These are phyloP conservation scores for Pelmatolapia mariae DNA, from an alignment of 2,113 vertebrate genomes.

Conservation along the genomic window DNA sequence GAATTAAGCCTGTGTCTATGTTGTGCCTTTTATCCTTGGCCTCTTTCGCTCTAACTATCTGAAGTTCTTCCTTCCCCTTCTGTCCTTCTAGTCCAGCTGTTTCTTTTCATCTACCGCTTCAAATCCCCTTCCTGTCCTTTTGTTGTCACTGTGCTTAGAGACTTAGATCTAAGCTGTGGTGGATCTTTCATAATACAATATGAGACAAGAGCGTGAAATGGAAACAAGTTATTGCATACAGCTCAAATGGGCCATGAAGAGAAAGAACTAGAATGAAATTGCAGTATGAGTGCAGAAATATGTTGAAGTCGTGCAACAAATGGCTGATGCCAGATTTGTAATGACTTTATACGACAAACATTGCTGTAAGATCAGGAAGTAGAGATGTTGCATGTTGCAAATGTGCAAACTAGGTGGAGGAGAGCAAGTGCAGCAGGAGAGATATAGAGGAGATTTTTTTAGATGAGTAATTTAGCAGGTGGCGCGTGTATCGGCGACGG, in stretches of 20 bases:
- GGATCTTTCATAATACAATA: conserved; percentile 37
- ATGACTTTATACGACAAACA: conserved; percentile 1
- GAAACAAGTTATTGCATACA: conserved; percentile 36
- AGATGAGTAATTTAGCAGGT: conserved; percentile 7
- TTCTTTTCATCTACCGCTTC: conserved; percentile 21
- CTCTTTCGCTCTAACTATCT: not conserved
- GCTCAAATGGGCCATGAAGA: conserved; percentile 56
- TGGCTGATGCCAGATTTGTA: not conserved
- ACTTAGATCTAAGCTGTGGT: conserved; percentile 26
- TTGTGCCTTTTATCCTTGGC: conserved; percentile 7
- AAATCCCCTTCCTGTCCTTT: not conserved
- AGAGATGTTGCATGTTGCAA: not conserved
- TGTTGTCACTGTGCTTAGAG: not conserved
- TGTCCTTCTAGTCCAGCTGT: not conserved
- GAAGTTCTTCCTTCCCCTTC: not conserved
- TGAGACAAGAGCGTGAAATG: conserved; percentile 39
- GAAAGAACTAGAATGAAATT: conserved; percentile 12
- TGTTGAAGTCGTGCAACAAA: not conserved
- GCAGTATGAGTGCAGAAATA: not conserved
- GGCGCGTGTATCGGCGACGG: not conserved
- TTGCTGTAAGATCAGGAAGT: not conserved
- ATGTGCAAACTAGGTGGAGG: not conserved
- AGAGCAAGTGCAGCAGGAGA: not conserved
- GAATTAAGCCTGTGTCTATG: conserved; percentile 26
- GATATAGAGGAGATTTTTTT: not conserved